These are phyloP conservation scores for Leptinotarsa rubiginosa DNA, from an alignment of 2,888 invertebrate species.

Conservation along the genomic window DNA sequence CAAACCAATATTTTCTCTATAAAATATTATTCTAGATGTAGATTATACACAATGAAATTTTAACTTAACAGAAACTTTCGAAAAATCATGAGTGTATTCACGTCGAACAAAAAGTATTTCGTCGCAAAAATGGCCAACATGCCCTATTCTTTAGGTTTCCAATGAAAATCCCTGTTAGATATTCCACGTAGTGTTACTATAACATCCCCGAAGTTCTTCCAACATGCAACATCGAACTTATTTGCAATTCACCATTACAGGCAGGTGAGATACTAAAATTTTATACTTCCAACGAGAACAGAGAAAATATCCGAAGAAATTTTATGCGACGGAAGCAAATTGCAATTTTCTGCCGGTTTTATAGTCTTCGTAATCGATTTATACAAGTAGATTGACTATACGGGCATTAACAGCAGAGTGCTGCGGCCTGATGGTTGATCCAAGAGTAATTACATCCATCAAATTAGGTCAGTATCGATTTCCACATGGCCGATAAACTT, in stretches of 20 bases:
- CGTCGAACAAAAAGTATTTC: background rate
- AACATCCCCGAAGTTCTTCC: background rate
- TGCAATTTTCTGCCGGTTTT: constrained; percentile 11
- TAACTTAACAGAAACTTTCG: too few species aligned
- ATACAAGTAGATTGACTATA: constrained; percentile 14
- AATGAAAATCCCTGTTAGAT: background rate
- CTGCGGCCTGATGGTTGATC: constrained; percentile 11
- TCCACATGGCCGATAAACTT: background rate
- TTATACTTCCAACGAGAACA: background rate
- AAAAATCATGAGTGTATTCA: too few species aligned
- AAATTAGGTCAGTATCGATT: constrained; percentile 19
- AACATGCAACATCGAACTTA: background rate
- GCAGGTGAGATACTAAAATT: constrained; percentile 12
- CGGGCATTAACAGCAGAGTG: constrained; percentile 5
- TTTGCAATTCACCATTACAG: constrained; percentile 5
- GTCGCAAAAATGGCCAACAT: background rate
- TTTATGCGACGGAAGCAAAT: constrained; percentile 15
- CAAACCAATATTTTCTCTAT: too few species aligned
- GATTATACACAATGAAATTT: too few species aligned
- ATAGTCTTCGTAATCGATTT: constrained; percentile 13
- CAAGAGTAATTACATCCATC: constrained; percentile 12
- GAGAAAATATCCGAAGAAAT: background rate
- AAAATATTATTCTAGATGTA: too few species aligned
- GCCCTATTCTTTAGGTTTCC: background rate
- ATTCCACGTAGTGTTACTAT: constrained; percentile 11